Base-by-base conservation (phyloP, 23 tunicate species). In the Phallusia fumigata region DNA sequence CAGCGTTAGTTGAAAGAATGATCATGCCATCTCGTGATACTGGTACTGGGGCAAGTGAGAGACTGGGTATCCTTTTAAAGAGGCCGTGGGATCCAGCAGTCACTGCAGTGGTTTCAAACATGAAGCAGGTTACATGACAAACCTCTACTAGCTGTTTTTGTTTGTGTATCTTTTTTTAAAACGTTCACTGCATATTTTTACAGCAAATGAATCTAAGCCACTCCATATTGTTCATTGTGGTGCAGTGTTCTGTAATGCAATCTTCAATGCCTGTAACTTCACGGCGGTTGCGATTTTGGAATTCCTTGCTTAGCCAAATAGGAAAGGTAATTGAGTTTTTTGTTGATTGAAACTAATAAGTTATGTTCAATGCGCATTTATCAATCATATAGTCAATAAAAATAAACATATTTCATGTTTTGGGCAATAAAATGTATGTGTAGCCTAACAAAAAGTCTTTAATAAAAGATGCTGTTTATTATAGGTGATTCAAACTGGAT, bases 241-340 rank as follows among this genome's bases (percentile, higher is more conserved):
- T 87, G 45, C 91, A 87, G 33, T 87, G 91, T 76, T 35, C 47
- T 22, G 82, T 45, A 30, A 52, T 73, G 36, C 95, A 80, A 76
- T 82, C 87, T 15, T 49, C 87, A 51, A 74, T 79, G 53, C 81
- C 90, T 35, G 77, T 81, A 19, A 86, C 91, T 32, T 75, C 97
- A 0, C 86, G 86, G 8, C 53, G 97, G 35, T 72, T 82, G 31
- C 78, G 97, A 47, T 92, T 92, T 51, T 92, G 97, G 97, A 92
- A 87, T 47, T 80, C 91, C 18, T 82, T 88, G 33, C 86, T 92
- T 6, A 83, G 88, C 35, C 97, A 87, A 72, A 30, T 87, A 19
- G 97, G 97, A 80, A 92, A 92, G 86, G 97, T 92, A 47, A 64
- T n/a, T n/a, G n/a, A n/a, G n/a, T n/a, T n/a, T n/a, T n/a, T n/a